Conservation (phyloP, 2,888 invertebrate species). For the Stegophylla sp. region DNA sequence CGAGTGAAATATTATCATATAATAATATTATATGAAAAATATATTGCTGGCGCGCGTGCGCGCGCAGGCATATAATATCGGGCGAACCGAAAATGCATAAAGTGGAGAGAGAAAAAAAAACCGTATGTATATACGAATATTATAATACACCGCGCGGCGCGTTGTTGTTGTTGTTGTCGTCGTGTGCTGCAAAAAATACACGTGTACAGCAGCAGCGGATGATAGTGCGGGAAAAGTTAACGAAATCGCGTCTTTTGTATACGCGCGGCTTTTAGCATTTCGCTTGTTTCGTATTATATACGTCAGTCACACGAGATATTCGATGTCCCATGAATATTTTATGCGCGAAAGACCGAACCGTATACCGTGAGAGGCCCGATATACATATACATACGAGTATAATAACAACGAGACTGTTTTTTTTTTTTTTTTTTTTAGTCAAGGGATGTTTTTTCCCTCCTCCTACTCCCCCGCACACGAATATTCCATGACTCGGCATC, state of each 20-base stretch:
- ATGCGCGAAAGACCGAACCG: constrained; percentile 35
- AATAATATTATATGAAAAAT: constrained; percentile 13
- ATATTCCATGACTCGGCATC: constrained; percentile 55
- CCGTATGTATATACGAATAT: background rate
- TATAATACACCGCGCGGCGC: too few relatives aligned
- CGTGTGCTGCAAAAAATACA: too few relatives aligned
- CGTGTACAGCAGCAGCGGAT: too few relatives aligned
- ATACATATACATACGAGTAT: too few relatives aligned
- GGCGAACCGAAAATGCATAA: constrained; percentile 9
- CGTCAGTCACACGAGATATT: constrained; percentile 53
- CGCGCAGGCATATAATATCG: constrained; percentile 22
- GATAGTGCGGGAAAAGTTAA: constrained; percentile 16
- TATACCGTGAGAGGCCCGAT: too few relatives aligned
- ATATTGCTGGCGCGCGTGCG: too few relatives aligned
- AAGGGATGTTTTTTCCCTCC: constrained; percentile 24
- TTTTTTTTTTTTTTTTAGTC: constrained; percentile 18
- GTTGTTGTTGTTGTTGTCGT: too few relatives aligned
- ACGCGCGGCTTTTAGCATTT: constrained; percentile 27
- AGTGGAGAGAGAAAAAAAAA: constrained; percentile 24
- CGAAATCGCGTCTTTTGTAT: constrained; percentile 33
- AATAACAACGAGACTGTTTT: constrained; percentile 30
- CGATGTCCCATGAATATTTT: constrained; percentile 58
- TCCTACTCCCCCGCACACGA: too few relatives aligned
- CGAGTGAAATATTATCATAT: constrained; percentile 56
- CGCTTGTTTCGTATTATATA: constrained; percentile 55